phyloP scores from a whole-genome alignment of 37 sponge, comb jelly and placozoan genomes.

The Agelas oroides region DNA sequence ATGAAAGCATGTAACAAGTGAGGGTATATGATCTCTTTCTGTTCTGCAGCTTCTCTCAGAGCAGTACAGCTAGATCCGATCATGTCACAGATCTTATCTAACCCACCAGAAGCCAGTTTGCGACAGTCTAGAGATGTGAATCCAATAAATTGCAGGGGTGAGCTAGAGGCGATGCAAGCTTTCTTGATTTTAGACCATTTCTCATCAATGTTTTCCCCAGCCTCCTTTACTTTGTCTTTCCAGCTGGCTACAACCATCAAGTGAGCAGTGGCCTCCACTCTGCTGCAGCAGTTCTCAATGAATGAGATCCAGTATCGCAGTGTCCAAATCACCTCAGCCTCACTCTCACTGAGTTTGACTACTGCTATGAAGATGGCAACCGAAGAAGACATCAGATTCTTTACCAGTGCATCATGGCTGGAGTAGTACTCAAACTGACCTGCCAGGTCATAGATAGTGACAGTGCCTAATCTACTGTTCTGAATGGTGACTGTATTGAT shows the following conservation, averaged over 20 bases:
- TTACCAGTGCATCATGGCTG: slow-evolving; percentile 31
- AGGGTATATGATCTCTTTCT: no score
- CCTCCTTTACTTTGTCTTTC: neutral
- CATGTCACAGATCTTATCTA: no score
- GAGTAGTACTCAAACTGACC: slow-evolving; percentile 52
- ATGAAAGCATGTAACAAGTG: no score
- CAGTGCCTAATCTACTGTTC: slow-evolving; percentile 16
- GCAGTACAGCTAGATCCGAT: no score
- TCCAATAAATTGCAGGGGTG: no score
- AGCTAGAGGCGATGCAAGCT: no score
- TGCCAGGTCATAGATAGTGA: slow-evolving; percentile 43
- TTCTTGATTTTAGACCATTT: no score
- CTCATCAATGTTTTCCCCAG: no score
- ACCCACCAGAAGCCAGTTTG: no score
- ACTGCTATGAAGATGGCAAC: slow-evolving; percentile 26
- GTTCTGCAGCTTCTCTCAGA: no score
- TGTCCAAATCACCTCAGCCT: neutral
- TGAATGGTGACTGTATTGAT: slow-evolving; percentile 14
- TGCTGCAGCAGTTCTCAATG: slow-evolving; percentile 8
- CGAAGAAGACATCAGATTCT: neutral
- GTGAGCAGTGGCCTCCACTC: slow-evolving; percentile 7
- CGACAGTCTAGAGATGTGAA: no score
- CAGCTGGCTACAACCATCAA: slow-evolving; percentile 35
- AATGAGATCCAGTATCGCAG: slow-evolving; percentile 30
- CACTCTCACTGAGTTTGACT: slow-evolving; percentile 20